Evolutionary conservation across 2,797 vertebrate species (phyloP).

Genomic region (Crenichthys baileyi): DNA sequence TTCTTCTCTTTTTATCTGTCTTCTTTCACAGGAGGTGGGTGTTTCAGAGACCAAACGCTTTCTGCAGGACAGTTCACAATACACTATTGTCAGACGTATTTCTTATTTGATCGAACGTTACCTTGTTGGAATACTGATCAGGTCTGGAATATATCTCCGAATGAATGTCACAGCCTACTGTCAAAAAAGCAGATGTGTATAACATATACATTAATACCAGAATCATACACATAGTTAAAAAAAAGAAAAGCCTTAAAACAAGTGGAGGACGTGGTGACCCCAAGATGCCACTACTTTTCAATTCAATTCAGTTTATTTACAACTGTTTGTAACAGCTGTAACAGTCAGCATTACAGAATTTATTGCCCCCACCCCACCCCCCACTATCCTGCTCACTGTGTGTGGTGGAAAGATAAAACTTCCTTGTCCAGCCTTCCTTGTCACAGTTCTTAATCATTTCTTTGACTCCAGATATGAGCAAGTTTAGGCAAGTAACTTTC

Average conservation of each 20-base stretch:
- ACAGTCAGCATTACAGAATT: not conserved
- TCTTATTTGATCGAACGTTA: constrained; percentile 35
- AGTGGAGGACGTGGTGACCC: not conserved
- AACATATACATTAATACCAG: not conserved
- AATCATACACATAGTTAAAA: not conserved
- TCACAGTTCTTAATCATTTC: not conserved
- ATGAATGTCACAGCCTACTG: constrained; percentile 3
- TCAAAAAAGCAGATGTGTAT: not conserved
- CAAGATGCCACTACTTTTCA: not conserved
- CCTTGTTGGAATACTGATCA: constrained; percentile 54
- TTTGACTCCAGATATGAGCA: not conserved
- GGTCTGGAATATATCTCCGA: constrained; percentile 33
- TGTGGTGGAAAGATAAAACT: not conserved
- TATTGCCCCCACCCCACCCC: not conserved
- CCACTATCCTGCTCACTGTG: not conserved
- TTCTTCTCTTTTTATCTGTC: constrained; percentile 53
- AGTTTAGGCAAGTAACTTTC: not conserved
- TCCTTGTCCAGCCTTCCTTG: not conserved
- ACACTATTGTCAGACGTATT: constrained; percentile 38
- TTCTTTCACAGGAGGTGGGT: constrained; percentile 50
- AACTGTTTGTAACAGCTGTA: not conserved
- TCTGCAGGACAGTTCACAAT: constrained; percentile 38
- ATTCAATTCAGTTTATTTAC: not conserved
- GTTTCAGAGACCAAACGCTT: constrained; percentile 37
- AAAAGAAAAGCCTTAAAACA: not conserved